phyloP scores from a whole-genome alignment of 2,113 vertebrate species.

The Psittacara wagleri region DNA sequence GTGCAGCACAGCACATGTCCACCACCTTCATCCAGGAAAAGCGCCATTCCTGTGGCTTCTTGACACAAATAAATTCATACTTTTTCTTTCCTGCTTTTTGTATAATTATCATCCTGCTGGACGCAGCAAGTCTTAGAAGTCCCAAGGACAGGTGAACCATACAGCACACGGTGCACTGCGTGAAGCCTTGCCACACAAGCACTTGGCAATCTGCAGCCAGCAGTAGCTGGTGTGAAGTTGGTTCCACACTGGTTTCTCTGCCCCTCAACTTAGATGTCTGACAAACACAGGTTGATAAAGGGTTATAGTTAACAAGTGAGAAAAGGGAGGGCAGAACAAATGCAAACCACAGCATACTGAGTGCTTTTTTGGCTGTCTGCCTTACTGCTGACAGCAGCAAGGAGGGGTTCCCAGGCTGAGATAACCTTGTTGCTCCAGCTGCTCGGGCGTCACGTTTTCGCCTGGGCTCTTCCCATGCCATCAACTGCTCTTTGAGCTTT shows the following conservation, averaged over 20 bases:
- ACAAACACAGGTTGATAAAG: not conserved
- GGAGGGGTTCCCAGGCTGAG: not conserved
- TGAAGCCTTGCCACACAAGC: fast-evolving
- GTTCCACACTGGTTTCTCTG: not conserved
- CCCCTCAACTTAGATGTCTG: not conserved
- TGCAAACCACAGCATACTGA: not conserved
- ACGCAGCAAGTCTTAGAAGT: not conserved
- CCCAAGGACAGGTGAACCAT: not conserved
- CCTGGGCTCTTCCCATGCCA: not conserved
- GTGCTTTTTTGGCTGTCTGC: not conserved
- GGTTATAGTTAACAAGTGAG: not conserved
- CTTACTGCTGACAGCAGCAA: not conserved
- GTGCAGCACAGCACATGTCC: fast-evolving
- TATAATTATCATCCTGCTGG: not conserved
- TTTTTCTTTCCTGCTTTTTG: not conserved
- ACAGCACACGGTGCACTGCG: fast-evolving
- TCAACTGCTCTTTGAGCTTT: fast-evolving
- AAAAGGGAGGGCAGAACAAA: not conserved
- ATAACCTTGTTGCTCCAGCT: fast-evolving
- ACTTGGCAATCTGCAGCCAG: not conserved
- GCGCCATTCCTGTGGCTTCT: not conserved
- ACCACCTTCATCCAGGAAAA: not conserved
- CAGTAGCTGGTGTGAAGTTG: fast-evolving
- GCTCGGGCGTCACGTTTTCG: not conserved
- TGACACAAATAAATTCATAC: too few relatives aligned